A percentile compares a stretch with the other conserved stretches of the same genome.
Evolutionary conservation across 2,797 vertebrate genomes (phyloP).

Genomic region (Cynodonichthys magdalenae): DNA sequence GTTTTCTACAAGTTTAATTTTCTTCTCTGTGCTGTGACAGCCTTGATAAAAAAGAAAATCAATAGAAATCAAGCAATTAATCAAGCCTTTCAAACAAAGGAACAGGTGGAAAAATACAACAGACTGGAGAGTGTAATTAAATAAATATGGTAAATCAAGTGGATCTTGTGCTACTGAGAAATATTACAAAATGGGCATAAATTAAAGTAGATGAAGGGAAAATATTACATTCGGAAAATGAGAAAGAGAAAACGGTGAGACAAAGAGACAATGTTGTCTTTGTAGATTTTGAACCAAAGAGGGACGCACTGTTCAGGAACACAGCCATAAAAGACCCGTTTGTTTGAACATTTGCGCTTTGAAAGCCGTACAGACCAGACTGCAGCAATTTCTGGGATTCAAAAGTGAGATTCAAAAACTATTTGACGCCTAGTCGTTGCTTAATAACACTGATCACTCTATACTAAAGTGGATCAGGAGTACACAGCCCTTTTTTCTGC

Average conservation of each 20-base stretch:
- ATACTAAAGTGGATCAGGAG: conserved; percentile 38
- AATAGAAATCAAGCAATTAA: conserved; percentile 56
- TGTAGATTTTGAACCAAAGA: conserved; percentile 27
- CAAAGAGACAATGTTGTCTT: conserved; percentile 36
- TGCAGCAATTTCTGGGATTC: conserved; percentile 6
- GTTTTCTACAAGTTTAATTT: conserved; percentile 60
- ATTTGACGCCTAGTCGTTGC: conserved; percentile 18
- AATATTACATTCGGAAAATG: conserved; percentile 27
- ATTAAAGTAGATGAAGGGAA: conserved; percentile 31
- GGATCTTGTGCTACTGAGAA: conserved; percentile 57
- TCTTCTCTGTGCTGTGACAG: conserved; percentile 26
- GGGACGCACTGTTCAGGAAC: conserved; percentile 21
- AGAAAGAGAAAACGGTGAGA: conserved; percentile 28
- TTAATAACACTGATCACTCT: conserved; percentile 30
- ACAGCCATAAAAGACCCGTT: conserved; percentile 1
- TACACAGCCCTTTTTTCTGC: conserved; percentile 53
- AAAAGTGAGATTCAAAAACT: conserved; percentile 5
- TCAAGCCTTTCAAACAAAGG: conserved; percentile 44
- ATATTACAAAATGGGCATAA: conserved; percentile 60
- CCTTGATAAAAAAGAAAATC: conserved; percentile 41
- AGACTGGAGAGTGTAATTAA: conserved; percentile 50
- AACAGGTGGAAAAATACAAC: conserved; percentile 54
- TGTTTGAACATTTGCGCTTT: conserved; percentile 21
- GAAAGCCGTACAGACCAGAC: conserved; percentile 11
- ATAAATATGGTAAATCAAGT: conserved; percentile 67